Evolutionary conservation across 2,113 vertebrate species (phyloP), one percentile per base, ranked within the genome.

Genomic region (Vulpes ferrilata): DNA sequence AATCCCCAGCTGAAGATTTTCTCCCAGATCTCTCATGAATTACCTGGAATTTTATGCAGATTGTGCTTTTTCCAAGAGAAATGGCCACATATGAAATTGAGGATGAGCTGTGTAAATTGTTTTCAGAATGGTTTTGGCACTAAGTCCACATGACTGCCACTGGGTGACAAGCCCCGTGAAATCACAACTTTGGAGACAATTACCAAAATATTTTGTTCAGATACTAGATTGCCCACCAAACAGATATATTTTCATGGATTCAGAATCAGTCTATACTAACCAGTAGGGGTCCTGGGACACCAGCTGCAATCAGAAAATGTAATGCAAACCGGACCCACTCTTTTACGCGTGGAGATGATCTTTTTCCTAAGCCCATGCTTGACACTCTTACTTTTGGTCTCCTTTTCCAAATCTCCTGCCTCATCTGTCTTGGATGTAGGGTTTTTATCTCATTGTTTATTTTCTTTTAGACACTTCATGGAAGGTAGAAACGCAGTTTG

Each of bases 271-370:
- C 5, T 83, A 30, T 32, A 16, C n/a, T 88, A 11, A 62, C 88
- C 73, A 27, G 2, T 9, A 38, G 51, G 62, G 69, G 35, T n/a
- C 9, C 15, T 64, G 6, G 71, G 11, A 15, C 5, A 62, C 80
- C 32, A 38, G 60, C 15, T 65, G 0, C 23, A 11, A 27, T 81
- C 60, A 62, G 69, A 12, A 53, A 90, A 38, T 57, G 51, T 20
- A 10, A 7, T 4, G 22, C 32, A 22, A 48, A 48, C 65, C 8
- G 7, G 27, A 20, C 30, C 16, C 62, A 1, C 0, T 27, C 0
- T 90, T 87, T 59, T 20, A 7, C 23, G 16, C 71, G n/a, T 23
- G 5, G 32, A 7, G 7, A 7, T 55, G 35, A 19, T 59, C 30
- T 59, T 51, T 80, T 38, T 81, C 48, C 43, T 7, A 76, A 84